These are phyloP conservation scores for Scortum barcoo DNA, from an alignment of 2,113 vertebrate genomes.

Conservation along the genomic window DNA sequence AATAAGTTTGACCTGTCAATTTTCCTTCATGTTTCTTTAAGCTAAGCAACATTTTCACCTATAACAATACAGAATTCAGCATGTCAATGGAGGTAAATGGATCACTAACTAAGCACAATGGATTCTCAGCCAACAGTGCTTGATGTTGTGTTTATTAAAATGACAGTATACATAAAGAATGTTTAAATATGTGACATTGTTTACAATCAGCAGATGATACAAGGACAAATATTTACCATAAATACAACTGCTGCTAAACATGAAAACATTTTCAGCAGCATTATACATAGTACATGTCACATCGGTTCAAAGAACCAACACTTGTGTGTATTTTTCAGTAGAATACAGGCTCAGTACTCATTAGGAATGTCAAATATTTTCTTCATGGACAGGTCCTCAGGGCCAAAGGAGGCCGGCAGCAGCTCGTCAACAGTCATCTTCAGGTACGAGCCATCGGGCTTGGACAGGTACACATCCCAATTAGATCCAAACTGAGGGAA, in stretches of 20 bases:
- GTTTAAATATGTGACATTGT: constrained; percentile 6
- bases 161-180: background rate
- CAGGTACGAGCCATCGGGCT: constrained; percentile 83
- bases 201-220: constrained; percentile 1
- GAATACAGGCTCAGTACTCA: constrained; percentile 32
- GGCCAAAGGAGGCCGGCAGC: constrained; percentile 90
- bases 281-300: constrained; percentile 2
- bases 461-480: constrained; percentile 90
- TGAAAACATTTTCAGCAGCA: background rate
- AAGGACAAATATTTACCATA: constrained; percentile 40
- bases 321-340: background rate
- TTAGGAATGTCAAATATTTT: constrained; percentile 28
- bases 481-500: constrained; percentile 87
- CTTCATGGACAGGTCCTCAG: constrained; percentile 84
- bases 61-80: background rate
- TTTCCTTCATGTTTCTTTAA: constrained; percentile 25
- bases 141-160: background rate
- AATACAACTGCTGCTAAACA: constrained; percentile 31
- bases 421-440: constrained; percentile 87
- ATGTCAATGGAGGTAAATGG: background rate
- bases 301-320: background rate
- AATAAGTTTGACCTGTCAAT: constrained; percentile 46
- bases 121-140: background rate
- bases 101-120: background rate
- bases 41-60: constrained; percentile 55